Conservation (phyloP, 2,113 vertebrate genomes). For the Grallaria varia region DNA sequence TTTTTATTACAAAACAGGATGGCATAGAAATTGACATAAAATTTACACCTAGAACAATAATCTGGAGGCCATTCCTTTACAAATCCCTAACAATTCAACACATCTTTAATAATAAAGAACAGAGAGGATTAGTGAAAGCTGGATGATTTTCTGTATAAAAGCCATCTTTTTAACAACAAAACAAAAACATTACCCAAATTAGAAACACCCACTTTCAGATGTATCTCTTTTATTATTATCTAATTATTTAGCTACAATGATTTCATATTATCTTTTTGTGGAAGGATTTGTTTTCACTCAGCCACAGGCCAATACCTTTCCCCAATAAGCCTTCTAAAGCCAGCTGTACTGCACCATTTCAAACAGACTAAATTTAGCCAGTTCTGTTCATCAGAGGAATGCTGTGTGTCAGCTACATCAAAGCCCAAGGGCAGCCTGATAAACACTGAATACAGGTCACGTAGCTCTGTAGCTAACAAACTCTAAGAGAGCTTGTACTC, state of each 20-base stretch:
- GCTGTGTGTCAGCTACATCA: constrained; percentile 82
- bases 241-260: constrained; percentile 23
- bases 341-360: constrained; percentile 75
- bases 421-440: constrained; percentile 83
- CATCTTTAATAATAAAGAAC: constrained; percentile 12
- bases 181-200: not conserved
- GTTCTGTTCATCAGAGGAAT: constrained; percentile 83
- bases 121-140: constrained; percentile 14
- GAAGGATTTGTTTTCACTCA: constrained; percentile 67
- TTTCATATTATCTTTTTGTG: constrained; percentile 44
- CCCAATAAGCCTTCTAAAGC: constrained; percentile 72
- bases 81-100: not conserved
- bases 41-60: constrained; percentile 41
- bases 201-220: not conserved
- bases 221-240: constrained; percentile 1
- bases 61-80: constrained; percentile 24
- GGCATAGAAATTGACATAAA: constrained; percentile 19
- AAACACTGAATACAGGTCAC: constrained; percentile 88
- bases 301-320: constrained; percentile 62
- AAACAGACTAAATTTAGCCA: constrained; percentile 86
- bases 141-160: not conserved
- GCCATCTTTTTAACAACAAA: not conserved
- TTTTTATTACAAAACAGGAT: constrained; percentile 6
- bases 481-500: constrained; percentile 80
- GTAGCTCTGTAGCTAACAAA: constrained; percentile 84